Evolutionary conservation across 2,888 invertebrate species (phyloP).

Genomic region (Myopa tessellatipennis): DNA sequence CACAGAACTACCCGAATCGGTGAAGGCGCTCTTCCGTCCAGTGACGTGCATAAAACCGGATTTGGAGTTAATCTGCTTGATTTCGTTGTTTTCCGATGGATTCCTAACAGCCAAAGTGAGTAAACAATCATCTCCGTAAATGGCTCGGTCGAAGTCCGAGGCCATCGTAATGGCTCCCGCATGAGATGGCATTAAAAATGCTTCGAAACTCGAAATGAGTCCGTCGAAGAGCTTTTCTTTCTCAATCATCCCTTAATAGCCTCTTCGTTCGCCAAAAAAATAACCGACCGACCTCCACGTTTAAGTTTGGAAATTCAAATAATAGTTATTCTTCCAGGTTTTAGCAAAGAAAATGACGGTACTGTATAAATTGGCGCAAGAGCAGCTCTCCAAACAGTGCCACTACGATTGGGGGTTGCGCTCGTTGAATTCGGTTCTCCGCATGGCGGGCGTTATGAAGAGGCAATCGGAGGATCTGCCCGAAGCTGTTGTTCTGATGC

Average conservation of each 20-base stretch:
- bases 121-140: background rate
- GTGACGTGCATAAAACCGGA: slow-evolving; percentile 94
- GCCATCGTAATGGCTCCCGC: no score
- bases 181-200: background rate
- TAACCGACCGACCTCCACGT: background rate
- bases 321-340: slow-evolving; percentile 65
- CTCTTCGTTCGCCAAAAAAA: background rate
- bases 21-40: slow-evolving; percentile 90
- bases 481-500: slow-evolving; percentile 90
- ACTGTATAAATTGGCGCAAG: slow-evolving; percentile 85
- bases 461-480: slow-evolving; percentile 81
- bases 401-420: slow-evolving; percentile 95
- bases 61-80: slow-evolving; percentile 90
- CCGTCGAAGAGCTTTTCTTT: background rate
- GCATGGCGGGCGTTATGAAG: slow-evolving; percentile 91
- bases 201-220: background rate
- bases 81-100: slow-evolving; percentile 92
- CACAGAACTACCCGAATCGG: slow-evolving; percentile 91
- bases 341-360: slow-evolving; percentile 95
- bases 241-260: background rate
- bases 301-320: slow-evolving; percentile 18
- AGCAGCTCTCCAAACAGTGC: slow-evolving; percentile 90
- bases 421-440: slow-evolving; percentile 89
- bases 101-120: slow-evolving; percentile 86
- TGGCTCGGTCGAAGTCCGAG: no score